A percentile compares a stretch with the other conserved stretches of the same genome.
These are phyloP conservation scores for Tauraco hartlaubi DNA, from an alignment of 2,797 vertebrate species.

Conservation along the genomic window DNA sequence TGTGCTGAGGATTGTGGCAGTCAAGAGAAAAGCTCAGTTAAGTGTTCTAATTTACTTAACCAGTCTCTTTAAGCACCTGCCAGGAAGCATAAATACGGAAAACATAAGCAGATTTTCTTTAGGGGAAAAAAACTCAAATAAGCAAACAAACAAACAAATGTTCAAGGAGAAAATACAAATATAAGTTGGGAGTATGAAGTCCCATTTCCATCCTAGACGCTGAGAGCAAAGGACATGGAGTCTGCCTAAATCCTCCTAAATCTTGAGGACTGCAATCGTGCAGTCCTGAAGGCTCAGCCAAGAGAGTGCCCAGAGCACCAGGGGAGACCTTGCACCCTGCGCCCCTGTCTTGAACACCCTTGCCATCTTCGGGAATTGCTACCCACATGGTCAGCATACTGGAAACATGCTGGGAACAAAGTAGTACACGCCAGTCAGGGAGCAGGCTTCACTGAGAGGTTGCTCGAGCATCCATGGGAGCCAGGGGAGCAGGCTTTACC, in stretches of 20 bases:
- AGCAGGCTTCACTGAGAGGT: not conserved
- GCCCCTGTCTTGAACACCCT: not conserved
- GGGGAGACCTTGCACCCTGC: not conserved
- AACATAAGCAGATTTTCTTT: not conserved
- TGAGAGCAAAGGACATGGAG: not conserved
- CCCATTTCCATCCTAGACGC: not conserved
- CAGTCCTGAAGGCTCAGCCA: not conserved
- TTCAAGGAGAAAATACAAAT: not conserved
- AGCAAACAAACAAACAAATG: not conserved
- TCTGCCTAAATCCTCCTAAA: not conserved
- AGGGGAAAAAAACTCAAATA: not conserved
- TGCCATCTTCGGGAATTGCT: not conserved
- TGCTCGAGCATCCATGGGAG: not conserved
- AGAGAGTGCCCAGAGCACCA: not conserved
- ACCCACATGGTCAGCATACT: not conserved
- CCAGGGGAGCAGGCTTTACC: not conserved
- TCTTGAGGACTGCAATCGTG: not conserved
- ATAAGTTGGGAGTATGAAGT: not conserved
- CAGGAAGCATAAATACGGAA: not conserved
- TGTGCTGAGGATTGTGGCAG: not conserved
- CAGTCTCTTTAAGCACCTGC: not conserved
- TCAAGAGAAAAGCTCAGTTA: not conserved
- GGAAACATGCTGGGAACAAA: not conserved
- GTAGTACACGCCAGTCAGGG: not conserved
- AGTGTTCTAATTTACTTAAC: slow-evolving; percentile 2